Evolutionary conservation across 1,140 invertebrate species (phyloP).

Genomic region (Tetragonula clypearis): DNA sequence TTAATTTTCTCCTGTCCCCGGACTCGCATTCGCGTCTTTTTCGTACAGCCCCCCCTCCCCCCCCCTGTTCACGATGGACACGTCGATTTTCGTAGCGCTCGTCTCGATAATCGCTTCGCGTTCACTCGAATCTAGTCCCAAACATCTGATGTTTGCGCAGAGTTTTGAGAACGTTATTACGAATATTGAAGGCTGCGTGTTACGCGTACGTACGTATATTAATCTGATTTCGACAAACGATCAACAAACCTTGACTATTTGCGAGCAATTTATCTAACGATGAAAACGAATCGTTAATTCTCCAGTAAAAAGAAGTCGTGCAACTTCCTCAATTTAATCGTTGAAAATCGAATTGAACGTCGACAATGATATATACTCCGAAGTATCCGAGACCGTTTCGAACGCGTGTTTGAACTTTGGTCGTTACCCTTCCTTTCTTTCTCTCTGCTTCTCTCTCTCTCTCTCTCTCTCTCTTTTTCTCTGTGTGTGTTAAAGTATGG

Average conservation of each 20-base stretch:
- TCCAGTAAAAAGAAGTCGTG: not conserved
- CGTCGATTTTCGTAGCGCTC: not conserved
- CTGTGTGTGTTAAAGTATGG: not conserved
- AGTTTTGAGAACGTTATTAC: not conserved
- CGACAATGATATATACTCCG: not conserved
- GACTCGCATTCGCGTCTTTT: not conserved
- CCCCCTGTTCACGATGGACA: not conserved
- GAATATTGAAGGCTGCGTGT: not conserved
- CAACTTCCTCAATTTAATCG: not conserved
- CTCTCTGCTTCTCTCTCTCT: too few relatives aligned
- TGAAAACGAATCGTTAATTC: not conserved
- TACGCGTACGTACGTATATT: too few relatives aligned
- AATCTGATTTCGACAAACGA: not conserved
- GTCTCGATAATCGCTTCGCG: not conserved
- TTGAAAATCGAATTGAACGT: not conserved
- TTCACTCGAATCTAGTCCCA: not conserved
- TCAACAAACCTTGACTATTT: not conserved
- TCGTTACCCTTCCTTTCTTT: not conserved
- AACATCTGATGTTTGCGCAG: not conserved
- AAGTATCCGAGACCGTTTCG: not conserved
- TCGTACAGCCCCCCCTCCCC: not conserved
- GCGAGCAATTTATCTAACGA: not conserved
- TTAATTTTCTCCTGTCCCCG: slow-evolving; percentile 16
- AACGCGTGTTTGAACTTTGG: not conserved
- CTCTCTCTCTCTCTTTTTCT: not conserved